Conservation (phyloP, 2,797 vertebrate genomes). For the Oryzias dopingdopingensis region DNA sequence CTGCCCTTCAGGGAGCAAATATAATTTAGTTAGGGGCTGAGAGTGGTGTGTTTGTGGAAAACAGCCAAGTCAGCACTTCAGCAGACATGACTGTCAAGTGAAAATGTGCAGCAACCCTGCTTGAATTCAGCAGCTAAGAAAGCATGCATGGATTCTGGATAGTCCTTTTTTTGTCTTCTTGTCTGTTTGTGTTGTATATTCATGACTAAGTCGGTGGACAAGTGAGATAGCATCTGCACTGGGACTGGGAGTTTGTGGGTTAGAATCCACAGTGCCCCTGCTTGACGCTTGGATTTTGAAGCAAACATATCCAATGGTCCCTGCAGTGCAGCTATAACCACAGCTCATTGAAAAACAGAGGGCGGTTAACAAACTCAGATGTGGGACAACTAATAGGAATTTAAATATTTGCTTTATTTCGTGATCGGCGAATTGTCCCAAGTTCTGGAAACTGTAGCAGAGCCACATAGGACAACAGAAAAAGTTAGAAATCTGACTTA, state of each 20-base stretch:
- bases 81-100: conserved; percentile 29
- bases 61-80: conserved; percentile 34
- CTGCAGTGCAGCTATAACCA: too few species aligned
- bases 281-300: too few species aligned
- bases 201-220: too few species aligned
- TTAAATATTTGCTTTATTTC: too few species aligned
- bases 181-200: not conserved
- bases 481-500: conserved; percentile 60
- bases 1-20: conserved; percentile 1
- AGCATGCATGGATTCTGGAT: not conserved
- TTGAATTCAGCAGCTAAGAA: conserved; percentile 12
- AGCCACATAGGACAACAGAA: not conserved
- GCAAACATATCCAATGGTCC: too few species aligned
- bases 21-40: not conserved
- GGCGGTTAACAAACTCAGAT: too few species aligned
- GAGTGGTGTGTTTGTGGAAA: conserved; percentile 2
- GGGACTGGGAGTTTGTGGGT: too few species aligned
- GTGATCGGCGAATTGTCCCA: not conserved
- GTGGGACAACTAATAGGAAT: too few species aligned
- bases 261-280: too few species aligned
- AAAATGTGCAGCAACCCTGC: conserved; percentile 15
- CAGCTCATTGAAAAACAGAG: too few species aligned
- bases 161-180: not conserved
- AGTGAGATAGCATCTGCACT: too few species aligned
- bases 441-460: not conserved